Evolutionary conservation across 2,888 invertebrate species (phyloP).

Genomic region (Serrognathus titanus): DNA sequence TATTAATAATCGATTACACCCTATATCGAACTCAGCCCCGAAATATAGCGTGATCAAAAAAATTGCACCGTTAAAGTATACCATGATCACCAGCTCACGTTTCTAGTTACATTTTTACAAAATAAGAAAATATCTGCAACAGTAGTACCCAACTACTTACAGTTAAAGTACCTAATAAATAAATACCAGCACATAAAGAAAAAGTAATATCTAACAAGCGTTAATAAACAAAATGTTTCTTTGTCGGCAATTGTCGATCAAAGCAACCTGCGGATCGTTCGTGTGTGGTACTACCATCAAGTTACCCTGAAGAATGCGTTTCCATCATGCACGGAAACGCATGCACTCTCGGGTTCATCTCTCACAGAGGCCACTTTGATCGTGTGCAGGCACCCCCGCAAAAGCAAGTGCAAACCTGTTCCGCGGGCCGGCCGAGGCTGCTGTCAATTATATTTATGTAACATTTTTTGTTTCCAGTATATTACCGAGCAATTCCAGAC

Average conservation of each 20-base stretch:
- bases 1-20: too few relatives aligned
- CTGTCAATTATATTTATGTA: conserved; percentile 14
- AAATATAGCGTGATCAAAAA: too few relatives aligned
- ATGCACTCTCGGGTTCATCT: conserved; percentile 9
- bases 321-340: conserved; percentile 1
- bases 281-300: conserved; percentile 20
- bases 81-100: too few relatives aligned
- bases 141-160: too few relatives aligned
- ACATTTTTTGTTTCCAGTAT: conserved; percentile 13
- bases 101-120: too few relatives aligned
- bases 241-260: conserved; percentile 1
- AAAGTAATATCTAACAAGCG: background rate
- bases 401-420: conserved; percentile 18
- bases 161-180: too few relatives aligned
- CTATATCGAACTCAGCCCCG: too few relatives aligned
- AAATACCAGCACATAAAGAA: too few relatives aligned
- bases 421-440: background rate
- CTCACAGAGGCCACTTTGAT: conserved; percentile 5
- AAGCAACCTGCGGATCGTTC: conserved; percentile 13
- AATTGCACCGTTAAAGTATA: too few relatives aligned
- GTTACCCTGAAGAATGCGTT: conserved; percentile 4
- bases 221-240: background rate
- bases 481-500: conserved; percentile 8
- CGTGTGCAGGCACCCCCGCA: conserved; percentile 11
- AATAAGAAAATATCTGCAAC: too few relatives aligned